Conservation (phyloP, 1,140 invertebrate species). For the Diorhabda sublineata region DNA sequence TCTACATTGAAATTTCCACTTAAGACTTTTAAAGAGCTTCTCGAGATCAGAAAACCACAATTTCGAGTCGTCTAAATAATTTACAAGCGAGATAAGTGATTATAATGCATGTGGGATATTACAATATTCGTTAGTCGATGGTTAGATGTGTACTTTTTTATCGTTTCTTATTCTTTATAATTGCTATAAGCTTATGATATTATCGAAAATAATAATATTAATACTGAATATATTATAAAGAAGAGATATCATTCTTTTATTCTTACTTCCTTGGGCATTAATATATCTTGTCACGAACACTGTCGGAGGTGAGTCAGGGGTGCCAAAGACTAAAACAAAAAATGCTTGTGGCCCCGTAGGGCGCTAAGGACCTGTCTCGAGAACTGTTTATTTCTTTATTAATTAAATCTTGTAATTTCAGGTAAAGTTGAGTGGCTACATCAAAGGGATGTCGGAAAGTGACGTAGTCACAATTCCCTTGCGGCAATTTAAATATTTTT, state of each 20-base stretch:
- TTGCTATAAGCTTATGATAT: no score
- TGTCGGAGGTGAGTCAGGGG: slow-evolving; percentile 12
- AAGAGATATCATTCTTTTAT: neutral
- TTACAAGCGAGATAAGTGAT: no score
- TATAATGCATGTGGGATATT: no score
- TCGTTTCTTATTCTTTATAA: no score
- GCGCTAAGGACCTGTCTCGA: slow-evolving; percentile 18
- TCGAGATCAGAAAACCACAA: no score
- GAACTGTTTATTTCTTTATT: slow-evolving; percentile 21
- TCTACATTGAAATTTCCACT: no score
- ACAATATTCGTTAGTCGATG: no score
- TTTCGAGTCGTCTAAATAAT: no score
- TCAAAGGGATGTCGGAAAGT: slow-evolving; percentile 12
- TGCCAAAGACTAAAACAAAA: slow-evolving; percentile 17
- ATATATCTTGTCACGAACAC: slow-evolving; percentile 15
- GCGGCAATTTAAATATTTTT: slow-evolving; percentile 14
- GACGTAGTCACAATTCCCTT: neutral
- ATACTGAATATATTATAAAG: no score
- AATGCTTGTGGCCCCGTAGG: slow-evolving; percentile 12
- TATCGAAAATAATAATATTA: no score
- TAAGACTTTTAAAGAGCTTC: no score
- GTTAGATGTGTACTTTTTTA: no score
- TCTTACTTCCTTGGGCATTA: slow-evolving; percentile 7
- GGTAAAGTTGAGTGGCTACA: slow-evolving; percentile 17
- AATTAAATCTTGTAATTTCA: slow-evolving; percentile 22